These are phyloP conservation scores for Nyctereutes procyonoides DNA, from an alignment of 2,113 vertebrate species.

Conservation along the genomic window DNA sequence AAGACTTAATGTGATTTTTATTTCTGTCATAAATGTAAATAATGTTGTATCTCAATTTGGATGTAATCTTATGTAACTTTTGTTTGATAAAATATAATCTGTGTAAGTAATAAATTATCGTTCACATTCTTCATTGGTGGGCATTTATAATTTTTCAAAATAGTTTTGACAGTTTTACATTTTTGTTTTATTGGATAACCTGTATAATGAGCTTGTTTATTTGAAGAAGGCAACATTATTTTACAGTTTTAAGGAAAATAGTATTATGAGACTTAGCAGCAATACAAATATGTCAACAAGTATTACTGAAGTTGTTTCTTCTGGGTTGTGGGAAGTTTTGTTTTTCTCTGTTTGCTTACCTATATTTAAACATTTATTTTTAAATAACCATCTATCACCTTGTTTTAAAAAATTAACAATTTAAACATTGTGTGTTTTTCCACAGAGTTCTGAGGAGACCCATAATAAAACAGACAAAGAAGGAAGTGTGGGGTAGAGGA, in stretches of 20 bases:
- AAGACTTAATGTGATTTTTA: background rate
- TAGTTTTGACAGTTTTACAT: slow-evolving; percentile 27
- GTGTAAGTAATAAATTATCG: background rate
- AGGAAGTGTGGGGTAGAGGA: background rate
- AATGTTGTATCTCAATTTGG: background rate
- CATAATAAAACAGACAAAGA: background rate
- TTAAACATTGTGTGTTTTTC: background rate
- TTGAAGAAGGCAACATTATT: slow-evolving; percentile 22
- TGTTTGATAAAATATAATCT: slow-evolving; percentile 41
- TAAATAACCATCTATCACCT: background rate
- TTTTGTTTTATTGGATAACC: slow-evolving; percentile 3
- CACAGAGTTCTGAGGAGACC: background rate
- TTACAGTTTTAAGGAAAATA: slow-evolving; percentile 38
- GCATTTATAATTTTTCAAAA: background rate
- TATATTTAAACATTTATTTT: slow-evolving; percentile 45
- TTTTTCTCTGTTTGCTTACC: slow-evolving; percentile 2
- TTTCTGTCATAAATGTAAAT: slow-evolving; percentile 34
- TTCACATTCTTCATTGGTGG: background rate
- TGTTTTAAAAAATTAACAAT: slow-evolving; percentile 39
- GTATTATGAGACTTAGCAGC: background rate
- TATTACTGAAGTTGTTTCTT: slow-evolving; percentile 2
- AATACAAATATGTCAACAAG: slow-evolving; percentile 36
- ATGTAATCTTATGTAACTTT: background rate
- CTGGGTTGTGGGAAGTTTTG: background rate
- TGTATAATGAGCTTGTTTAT: slow-evolving; percentile 34